phyloP scores from a whole-genome alignment of 2,113 vertebrate species.

The Pluvialis apricaria region DNA sequence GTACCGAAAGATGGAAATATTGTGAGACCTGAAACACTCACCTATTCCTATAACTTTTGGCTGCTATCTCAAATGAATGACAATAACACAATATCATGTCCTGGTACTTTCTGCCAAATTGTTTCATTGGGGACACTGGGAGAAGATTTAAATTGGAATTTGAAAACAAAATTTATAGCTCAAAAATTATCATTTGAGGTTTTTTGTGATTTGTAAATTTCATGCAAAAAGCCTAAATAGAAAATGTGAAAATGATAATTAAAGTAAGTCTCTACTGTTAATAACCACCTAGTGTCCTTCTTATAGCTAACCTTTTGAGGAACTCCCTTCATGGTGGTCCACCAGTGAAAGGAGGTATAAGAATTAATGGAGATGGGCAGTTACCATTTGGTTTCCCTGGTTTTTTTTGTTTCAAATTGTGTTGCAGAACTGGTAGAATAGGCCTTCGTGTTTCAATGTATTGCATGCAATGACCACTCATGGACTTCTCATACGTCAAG shows the following conservation, averaged over 20 bases:
- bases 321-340: not conserved
- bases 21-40: not conserved
- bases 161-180: not conserved
- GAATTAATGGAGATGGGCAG: not conserved
- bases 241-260: not conserved
- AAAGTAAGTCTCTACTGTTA: not conserved
- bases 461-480: not conserved
- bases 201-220: not conserved
- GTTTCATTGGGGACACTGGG: not conserved
- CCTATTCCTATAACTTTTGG: not conserved
- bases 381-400: not conserved
- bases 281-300: not conserved
- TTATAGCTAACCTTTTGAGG: not conserved
- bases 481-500: not conserved
- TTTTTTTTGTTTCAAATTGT: not conserved
- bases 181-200: not conserved
- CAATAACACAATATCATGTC: not conserved
- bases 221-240: not conserved
- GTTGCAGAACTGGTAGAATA: not conserved
- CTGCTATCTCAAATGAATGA: not conserved
- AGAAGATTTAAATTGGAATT: not conserved
- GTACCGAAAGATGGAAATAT: not conserved
- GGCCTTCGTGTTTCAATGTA: not conserved
- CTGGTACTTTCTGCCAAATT: not conserved
- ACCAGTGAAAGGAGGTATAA: not conserved